Evolutionary conservation across 2,113 vertebrate genomes (phyloP).

Genomic region (Clarias gariepinus): DNA sequence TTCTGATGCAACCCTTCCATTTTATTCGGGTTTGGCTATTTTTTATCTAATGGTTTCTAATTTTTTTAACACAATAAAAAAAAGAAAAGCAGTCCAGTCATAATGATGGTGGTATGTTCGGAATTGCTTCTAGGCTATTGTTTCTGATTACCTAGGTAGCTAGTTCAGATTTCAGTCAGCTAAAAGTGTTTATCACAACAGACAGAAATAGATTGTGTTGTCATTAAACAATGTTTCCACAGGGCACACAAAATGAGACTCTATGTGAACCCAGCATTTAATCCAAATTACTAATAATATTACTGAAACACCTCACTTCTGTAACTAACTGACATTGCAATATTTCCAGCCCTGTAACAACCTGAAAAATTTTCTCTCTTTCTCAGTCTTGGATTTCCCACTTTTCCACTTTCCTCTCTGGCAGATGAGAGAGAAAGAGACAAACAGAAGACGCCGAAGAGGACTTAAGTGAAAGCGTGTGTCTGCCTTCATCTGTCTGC

Average conservation of each 20-base stretch:
- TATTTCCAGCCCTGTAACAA: neutral
- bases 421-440: no score
- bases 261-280: neutral
- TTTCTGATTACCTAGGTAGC: neutral
- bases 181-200: neutral
- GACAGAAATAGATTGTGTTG: neutral
- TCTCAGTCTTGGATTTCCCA: neutral
- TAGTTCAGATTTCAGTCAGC: neutral
- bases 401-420: neutral
- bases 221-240: neutral
- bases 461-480: slow-evolving; percentile 27
- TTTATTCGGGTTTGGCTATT: no score
- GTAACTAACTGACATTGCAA: neutral
- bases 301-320: no score
- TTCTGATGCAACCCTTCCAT: no score
- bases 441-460: slow-evolving; percentile 20
- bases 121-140: neutral
- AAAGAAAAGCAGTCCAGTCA: neutral
- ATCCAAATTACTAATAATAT: neutral
- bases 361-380: neutral
- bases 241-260: neutral
- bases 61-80: neutral
- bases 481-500: slow-evolving; percentile 43
- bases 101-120: neutral
- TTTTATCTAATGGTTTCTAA: neutral